Evolutionary conservation across 2,888 invertebrate species (phyloP).

Genomic region (Pilophorus perplexus): DNA sequence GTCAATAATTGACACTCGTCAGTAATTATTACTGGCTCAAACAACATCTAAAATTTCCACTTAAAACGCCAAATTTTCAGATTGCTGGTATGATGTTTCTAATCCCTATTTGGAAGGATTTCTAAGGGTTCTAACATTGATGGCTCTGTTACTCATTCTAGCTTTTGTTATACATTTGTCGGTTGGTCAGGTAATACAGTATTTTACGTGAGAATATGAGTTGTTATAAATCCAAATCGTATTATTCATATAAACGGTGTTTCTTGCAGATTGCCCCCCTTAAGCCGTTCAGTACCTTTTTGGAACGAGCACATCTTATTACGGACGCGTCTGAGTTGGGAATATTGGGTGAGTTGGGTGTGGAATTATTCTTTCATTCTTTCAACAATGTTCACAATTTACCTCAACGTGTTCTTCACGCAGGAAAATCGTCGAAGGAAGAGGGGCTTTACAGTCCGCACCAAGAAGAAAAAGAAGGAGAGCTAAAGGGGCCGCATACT

Average conservation of each 20-base stretch:
- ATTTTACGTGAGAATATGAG: not conserved
- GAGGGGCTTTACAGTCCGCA: constrained; percentile 21
- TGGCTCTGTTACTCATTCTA: constrained; percentile 11
- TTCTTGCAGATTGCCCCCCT: constrained; percentile 3
- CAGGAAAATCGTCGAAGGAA: constrained; percentile 14
- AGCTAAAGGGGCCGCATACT: not conserved
- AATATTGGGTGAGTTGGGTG: constrained; percentile 18
- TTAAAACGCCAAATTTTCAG: no score
- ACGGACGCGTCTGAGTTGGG: constrained; percentile 26
- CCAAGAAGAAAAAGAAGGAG: constrained; percentile 15
- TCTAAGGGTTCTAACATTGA: constrained; percentile 10
- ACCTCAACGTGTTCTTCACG: no score
- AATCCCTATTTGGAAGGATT: constrained; percentile 14
- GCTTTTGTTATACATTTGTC: constrained; percentile 5
- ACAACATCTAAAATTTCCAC: no score
- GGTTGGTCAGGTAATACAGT: constrained; percentile 21
- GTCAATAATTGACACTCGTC: not conserved
- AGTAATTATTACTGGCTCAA: no score
- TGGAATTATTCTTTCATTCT: no score
- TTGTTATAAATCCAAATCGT: not conserved
- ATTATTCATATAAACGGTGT: no score
- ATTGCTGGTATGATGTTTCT: constrained; percentile 28
- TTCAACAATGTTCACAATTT: no score
- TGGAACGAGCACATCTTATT: constrained; percentile 21
- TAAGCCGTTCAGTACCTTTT: constrained; percentile 13